phyloP scores from a whole-genome alignment of 2,797 vertebrate species.

The Ctenopoma multispine region DNA sequence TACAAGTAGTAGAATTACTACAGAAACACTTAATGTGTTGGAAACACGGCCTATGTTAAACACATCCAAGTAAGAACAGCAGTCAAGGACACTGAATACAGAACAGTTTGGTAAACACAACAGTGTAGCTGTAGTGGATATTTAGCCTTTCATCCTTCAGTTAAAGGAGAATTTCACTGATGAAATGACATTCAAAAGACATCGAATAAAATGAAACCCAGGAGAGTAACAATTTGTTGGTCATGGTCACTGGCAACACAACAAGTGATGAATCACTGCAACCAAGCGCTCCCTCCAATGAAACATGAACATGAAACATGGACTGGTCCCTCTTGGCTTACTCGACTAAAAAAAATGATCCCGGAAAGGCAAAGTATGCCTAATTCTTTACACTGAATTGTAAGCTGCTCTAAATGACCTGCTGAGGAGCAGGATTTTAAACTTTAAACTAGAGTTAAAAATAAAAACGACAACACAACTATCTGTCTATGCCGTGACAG shows the following conservation, averaged over 20 bases:
- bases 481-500: too few species aligned
- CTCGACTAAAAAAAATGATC: not conserved
- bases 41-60: conserved; percentile 12
- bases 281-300: conserved; percentile 8
- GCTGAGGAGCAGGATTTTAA: too few species aligned
- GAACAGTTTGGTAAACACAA: not conserved
- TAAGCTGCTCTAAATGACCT: not conserved
- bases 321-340: not conserved
- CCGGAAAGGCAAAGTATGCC: not conserved
- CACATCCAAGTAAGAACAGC: too few species aligned
- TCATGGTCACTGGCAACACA: not conserved
- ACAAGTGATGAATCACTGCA: not conserved
- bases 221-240: not conserved
- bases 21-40: conserved; percentile 14
- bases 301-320: not conserved
- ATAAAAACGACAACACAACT: too few species aligned
- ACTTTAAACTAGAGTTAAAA: too few species aligned
- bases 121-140: not conserved
- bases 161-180: not conserved
- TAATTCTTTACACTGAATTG: not conserved
- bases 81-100: conserved; percentile 1
- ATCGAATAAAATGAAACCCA: not conserved
- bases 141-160: not conserved
- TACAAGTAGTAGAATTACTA: conserved; percentile 25
- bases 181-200: not conserved